Percentiles rank a stretch among this genome's conserved stretches.
Evolutionary conservation across 1,140 invertebrate genomes (phyloP).

Genomic region (Acyrthosiphon pisum): DNA sequence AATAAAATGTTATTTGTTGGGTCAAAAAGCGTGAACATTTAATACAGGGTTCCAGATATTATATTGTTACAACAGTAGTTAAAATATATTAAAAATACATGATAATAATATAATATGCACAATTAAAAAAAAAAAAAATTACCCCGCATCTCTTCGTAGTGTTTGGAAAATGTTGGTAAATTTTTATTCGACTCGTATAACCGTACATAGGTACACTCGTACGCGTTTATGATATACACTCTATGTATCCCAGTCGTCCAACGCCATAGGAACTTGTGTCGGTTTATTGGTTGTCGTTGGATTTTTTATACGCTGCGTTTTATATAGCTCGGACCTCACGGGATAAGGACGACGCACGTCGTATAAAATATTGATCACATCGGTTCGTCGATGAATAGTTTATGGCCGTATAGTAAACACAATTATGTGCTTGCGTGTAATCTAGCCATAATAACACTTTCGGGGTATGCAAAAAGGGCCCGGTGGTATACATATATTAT

Average conservation of each 20-base stretch:
- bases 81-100: no score
- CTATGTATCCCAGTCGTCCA: not conserved
- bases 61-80: no score
- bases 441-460: not conserved
- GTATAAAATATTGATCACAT: not conserved
- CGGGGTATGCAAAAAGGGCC: not conserved
- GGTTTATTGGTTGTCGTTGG: not conserved
- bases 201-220: no score
- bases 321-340: not conserved
- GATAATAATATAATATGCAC: no score
- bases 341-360: not conserved
- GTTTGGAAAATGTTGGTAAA: not conserved
- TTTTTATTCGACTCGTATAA: not conserved
- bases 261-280: not conserved
- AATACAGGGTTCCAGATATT: no score
- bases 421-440: not conserved
- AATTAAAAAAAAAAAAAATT: not conserved
- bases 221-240: not conserved
- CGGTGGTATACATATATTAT: not conserved
- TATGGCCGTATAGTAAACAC: not conserved
- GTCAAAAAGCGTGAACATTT: no score
- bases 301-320: not conserved
- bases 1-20: no score
- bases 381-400: not conserved
- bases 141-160: not conserved